Percentiles rank a stretch among this genome's conserved stretches.
phyloP scores from a whole-genome alignment of 2,888 invertebrate species.

The Spodoptera exigua region DNA sequence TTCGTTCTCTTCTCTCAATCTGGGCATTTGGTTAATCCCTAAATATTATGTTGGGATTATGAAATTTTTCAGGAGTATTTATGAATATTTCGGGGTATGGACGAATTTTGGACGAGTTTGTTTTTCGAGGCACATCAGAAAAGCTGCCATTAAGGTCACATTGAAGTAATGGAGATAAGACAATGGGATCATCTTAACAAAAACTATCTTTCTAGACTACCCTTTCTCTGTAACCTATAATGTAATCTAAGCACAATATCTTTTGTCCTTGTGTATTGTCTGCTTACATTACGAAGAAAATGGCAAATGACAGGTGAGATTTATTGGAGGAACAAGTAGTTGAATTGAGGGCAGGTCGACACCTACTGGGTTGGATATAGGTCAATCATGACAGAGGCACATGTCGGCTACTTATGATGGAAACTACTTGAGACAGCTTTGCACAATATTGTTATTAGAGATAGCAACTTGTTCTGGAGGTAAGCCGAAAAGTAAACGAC shows the following conservation, averaged over 20 bases:
- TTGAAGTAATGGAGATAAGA: too few species aligned
- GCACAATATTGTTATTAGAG: too few species aligned
- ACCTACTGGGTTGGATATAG: constrained; percentile 28
- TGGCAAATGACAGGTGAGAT: constrained; percentile 36
- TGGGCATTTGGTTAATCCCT: constrained; percentile 23
- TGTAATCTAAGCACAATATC: neutral
- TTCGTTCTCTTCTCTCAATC: constrained; percentile 19
- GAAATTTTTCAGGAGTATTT: constrained; percentile 8
- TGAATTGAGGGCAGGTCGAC: constrained; percentile 27
- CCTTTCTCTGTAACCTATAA: neutral
- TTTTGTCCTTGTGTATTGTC: neutral
- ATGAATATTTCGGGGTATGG: neutral
- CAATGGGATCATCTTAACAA: too few species aligned
- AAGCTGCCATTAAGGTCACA: too few species aligned
- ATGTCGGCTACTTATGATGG: constrained; percentile 12
- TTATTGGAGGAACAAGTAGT: constrained; percentile 19
- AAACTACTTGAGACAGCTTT: neutral
- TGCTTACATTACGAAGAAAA: constrained; percentile 15
- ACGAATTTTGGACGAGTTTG: neutral
- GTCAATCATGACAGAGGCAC: constrained; percentile 38
- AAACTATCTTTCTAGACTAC: too few species aligned
- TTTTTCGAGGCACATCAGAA: too few species aligned
- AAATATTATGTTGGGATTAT: constrained; percentile 15
- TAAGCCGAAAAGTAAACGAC: too few species aligned
- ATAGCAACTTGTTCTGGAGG: too few species aligned